phyloP scores from a whole-genome alignment of 2,888 invertebrate genomes.

The Oscheius sp. region DNA sequence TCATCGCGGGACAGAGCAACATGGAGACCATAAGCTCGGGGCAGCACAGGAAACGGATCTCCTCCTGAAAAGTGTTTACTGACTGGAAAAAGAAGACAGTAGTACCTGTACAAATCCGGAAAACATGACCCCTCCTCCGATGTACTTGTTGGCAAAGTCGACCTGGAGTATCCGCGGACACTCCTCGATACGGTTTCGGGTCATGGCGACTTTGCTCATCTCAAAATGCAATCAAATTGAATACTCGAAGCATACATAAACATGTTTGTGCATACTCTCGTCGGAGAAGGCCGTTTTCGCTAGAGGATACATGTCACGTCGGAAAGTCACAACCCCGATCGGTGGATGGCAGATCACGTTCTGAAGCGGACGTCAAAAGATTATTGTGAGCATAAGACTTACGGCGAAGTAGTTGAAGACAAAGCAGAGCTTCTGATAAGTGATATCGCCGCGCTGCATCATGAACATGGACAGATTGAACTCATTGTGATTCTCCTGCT shows the following conservation, averaged over 20 bases:
- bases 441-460: neutral
- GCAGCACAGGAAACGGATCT: constrained; percentile 93
- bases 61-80: constrained; percentile 79
- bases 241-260: too few species aligned
- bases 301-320: neutral
- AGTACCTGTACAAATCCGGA: constrained; percentile 86
- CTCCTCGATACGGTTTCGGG: constrained; percentile 48
- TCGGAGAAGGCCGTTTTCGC: neutral
- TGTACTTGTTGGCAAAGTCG: constrained; percentile 91
- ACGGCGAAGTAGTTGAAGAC: constrained; percentile 19
- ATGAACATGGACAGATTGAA: neutral
- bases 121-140: constrained; percentile 92
- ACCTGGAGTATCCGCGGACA: constrained; percentile 79
- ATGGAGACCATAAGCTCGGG: constrained; percentile 90
- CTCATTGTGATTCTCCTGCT: neutral
- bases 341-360: constrained; percentile 32
- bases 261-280: too few species aligned
- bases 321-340: constrained; percentile 26
- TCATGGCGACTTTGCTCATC: constrained; percentile 7
- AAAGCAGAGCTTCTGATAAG: constrained; percentile 4
- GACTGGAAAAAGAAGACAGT: neutral
- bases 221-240: neutral
- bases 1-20: constrained; percentile 86
- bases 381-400: neutral
- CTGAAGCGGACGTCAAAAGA: neutral